These are phyloP conservation scores for Aptenodytes forsteri DNA, from an alignment of 2,113 vertebrate species.

Conservation along the genomic window DNA sequence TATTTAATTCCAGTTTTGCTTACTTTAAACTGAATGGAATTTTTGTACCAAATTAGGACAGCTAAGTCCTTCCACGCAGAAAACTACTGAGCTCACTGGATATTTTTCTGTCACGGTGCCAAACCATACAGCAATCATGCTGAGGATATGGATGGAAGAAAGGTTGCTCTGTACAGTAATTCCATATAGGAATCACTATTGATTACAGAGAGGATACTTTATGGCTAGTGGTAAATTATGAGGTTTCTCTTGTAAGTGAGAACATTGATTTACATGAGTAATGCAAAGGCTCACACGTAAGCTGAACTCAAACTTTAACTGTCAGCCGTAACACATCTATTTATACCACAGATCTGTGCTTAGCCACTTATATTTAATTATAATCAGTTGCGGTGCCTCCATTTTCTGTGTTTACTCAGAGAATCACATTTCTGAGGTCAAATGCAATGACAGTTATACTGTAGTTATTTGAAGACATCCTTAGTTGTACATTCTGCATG, in stretches of 20 bases:
- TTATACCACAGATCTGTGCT: constrained; percentile 52
- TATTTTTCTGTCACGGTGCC: constrained; percentile 69
- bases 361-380: constrained; percentile 55
- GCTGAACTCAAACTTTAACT: constrained; percentile 46
- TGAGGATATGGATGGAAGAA: constrained; percentile 67
- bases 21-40: constrained; percentile 68
- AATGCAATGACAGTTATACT: constrained; percentile 20
- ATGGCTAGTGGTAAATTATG: constrained; percentile 57
- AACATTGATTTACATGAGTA: constrained; percentile 56
- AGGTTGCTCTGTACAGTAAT: constrained; percentile 49
- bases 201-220: constrained; percentile 48
- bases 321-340: constrained; percentile 53
- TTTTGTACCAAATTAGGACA: constrained; percentile 71
- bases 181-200: constrained; percentile 46
- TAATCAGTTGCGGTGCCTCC: constrained; percentile 41
- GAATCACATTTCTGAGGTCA: constrained; percentile 64
- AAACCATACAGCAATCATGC: constrained; percentile 69
- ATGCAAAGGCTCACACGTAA: constrained; percentile 40
- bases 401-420: constrained; percentile 47
- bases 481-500: constrained; percentile 9
- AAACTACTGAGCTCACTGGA: constrained; percentile 68
- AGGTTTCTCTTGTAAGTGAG: constrained; percentile 64
- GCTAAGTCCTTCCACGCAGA: constrained; percentile 70
- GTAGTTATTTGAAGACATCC: constrained; percentile 34
- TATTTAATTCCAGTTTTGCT: constrained; percentile 43